These are phyloP conservation scores for Heliothis subflexa DNA, from an alignment of 1,140 invertebrate species.

Conservation along the genomic window DNA sequence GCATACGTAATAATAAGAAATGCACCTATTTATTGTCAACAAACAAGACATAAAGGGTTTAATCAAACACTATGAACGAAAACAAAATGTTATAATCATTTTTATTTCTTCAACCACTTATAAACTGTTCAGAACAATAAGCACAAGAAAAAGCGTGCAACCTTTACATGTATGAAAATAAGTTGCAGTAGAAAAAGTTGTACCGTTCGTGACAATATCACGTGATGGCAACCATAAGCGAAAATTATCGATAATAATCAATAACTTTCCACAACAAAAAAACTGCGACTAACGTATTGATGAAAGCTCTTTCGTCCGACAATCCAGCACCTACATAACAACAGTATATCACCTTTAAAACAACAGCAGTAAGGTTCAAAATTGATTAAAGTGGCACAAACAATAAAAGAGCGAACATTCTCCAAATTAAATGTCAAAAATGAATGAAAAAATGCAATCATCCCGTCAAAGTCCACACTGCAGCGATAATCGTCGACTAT, in stretches of 20 bases:
- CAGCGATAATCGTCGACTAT: conserved; percentile 25
- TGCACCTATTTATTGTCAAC: not conserved
- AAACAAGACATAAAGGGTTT: no score
- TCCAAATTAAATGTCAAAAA: conserved; percentile 42
- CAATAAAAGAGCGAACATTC: conserved; percentile 32
- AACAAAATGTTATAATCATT: not conserved
- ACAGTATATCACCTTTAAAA: not conserved
- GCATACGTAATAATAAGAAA: no score
- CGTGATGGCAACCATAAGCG: conserved; percentile 26
- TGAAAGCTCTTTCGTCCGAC: conserved; percentile 34
- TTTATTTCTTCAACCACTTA: not conserved
- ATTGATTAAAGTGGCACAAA: not conserved
- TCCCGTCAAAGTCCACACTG: conserved; percentile 33
- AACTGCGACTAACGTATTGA: conserved; percentile 28
- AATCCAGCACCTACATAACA: not conserved
- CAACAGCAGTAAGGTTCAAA: not conserved
- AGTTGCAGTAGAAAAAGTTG: not conserved
- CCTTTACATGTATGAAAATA: not conserved
- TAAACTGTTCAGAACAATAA: conserved; percentile 15
- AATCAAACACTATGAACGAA: not conserved
- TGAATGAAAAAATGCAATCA: conserved; percentile 39
- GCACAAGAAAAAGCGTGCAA: not conserved
- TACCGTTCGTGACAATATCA: not conserved
- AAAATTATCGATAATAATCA: conserved; percentile 44
- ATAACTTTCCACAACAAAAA: conserved; percentile 39